These are phyloP conservation scores for Amblyopsis hoosieri DNA, from an alignment of 2,797 vertebrate species.

Conservation along the genomic window DNA sequence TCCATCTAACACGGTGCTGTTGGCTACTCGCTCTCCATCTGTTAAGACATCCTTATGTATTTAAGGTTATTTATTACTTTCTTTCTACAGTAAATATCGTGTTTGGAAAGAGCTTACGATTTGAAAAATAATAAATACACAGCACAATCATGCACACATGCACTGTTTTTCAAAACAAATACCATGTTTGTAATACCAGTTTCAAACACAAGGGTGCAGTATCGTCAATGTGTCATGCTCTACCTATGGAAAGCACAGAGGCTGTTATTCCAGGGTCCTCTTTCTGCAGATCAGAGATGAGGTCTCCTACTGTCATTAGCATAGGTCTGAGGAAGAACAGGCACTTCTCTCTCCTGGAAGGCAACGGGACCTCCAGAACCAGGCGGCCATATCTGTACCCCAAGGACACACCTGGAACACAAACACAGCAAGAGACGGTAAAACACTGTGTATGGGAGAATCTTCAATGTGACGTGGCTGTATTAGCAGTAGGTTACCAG, in stretches of 20 bases:
- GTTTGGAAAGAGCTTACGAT: background rate
- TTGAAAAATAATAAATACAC: no score
- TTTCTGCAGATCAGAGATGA: constrained; percentile 81
- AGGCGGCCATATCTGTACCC: constrained; percentile 85
- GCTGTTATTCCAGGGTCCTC: constrained; percentile 86
- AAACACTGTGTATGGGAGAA: background rate
- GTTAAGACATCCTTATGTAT: constrained; percentile 36
- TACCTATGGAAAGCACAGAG: constrained; percentile 79
- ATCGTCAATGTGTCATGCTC: background rate
- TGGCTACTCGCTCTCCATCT: constrained; percentile 84
- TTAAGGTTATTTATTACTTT: background rate
- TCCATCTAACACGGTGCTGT: constrained; percentile 79
- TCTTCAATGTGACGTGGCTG: constrained; percentile 10
- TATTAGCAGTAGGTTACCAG: constrained; percentile 60
- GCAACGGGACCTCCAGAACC: constrained; percentile 83
- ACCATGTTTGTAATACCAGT: no score
- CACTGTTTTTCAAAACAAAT: no score
- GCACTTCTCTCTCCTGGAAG: constrained; percentile 88
- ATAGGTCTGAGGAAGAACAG: constrained; percentile 85
- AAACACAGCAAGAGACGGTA: background rate
- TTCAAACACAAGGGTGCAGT: no score
- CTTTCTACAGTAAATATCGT: background rate
- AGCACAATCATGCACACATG: no score
- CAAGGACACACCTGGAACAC: constrained; percentile 78
- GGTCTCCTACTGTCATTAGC: constrained; percentile 83